Evolutionary conservation across 2,113 vertebrate species (phyloP).

Genomic region (Cyphomyrus discorhynchus): DNA sequence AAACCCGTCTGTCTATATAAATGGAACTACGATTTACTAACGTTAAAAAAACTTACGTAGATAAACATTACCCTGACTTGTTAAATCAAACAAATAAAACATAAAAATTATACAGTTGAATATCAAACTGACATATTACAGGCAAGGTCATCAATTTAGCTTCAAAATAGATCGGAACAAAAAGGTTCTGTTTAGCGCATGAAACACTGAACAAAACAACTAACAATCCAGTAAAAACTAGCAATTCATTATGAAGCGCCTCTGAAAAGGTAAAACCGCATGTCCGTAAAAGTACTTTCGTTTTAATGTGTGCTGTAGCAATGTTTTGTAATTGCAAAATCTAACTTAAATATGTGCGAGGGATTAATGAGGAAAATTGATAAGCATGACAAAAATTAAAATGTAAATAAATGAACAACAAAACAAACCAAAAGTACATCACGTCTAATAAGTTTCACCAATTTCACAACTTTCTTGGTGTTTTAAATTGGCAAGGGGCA

Average conservation of each 20-base stretch:
- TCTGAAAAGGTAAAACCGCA: background rate
- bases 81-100: background rate
- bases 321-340: background rate
- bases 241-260: background rate
- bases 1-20: background rate
- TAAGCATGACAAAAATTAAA: too few species aligned
- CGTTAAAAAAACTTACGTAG: background rate
- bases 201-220: background rate
- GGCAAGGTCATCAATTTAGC: background rate
- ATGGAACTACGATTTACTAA: background rate
- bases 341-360: too few species aligned
- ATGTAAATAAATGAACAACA: too few species aligned
- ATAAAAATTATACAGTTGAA: background rate
- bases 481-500: too few species aligned
- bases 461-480: too few species aligned
- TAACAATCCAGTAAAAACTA: background rate
- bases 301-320: background rate
- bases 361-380: too few species aligned
- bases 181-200: too few species aligned
- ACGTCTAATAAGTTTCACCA: too few species aligned
- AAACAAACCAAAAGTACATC: too few species aligned
- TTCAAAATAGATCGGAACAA: background rate
- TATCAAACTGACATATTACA: background rate
- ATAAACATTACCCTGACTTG: background rate
- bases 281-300: background rate